Percentiles rank a stretch among this genome's conserved stretches.
These are phyloP conservation scores for Psilopsiagon aurifrons DNA, from an alignment of 2,113 vertebrate species.

Conservation along the genomic window DNA sequence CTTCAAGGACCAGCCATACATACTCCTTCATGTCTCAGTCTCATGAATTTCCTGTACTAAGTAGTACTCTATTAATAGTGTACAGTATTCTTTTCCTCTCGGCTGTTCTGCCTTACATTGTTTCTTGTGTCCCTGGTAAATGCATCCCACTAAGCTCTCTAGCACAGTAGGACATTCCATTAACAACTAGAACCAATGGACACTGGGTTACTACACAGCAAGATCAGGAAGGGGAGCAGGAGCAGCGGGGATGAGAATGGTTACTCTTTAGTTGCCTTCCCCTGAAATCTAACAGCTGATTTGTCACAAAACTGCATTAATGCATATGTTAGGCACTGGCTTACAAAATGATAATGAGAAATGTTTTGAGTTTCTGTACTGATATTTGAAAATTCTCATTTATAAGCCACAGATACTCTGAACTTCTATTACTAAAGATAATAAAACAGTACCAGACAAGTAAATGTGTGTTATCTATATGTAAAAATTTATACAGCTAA, in stretches of 20 bases:
- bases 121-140: slow-evolving; percentile 64
- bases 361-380: not conserved
- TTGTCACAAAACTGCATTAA: slow-evolving; percentile 69
- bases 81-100: slow-evolving; percentile 47
- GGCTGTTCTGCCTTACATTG: slow-evolving; percentile 50
- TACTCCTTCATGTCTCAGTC: not conserved
- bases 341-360: slow-evolving; percentile 45
- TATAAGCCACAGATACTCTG: not conserved
- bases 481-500: slow-evolving; percentile 19
- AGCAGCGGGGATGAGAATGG: not conserved
- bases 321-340: slow-evolving; percentile 35
- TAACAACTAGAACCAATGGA: slow-evolving; percentile 57
- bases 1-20: not conserved
- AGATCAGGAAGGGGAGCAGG: slow-evolving; percentile 3
- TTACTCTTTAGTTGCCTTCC: slow-evolving; percentile 51
- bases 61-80: slow-evolving; percentile 31
- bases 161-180: slow-evolving; percentile 60
- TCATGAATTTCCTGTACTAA: not conserved
- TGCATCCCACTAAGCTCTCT: slow-evolving; percentile 69
- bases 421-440: slow-evolving; percentile 15
- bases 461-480: not conserved
- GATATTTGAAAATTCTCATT: slow-evolving; percentile 21
- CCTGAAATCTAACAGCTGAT: slow-evolving; percentile 73
- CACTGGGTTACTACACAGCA: not conserved
- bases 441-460: not conserved